phyloP scores from a whole-genome alignment of 2,888 invertebrate species.

The Patella ulyssiponensis region DNA sequence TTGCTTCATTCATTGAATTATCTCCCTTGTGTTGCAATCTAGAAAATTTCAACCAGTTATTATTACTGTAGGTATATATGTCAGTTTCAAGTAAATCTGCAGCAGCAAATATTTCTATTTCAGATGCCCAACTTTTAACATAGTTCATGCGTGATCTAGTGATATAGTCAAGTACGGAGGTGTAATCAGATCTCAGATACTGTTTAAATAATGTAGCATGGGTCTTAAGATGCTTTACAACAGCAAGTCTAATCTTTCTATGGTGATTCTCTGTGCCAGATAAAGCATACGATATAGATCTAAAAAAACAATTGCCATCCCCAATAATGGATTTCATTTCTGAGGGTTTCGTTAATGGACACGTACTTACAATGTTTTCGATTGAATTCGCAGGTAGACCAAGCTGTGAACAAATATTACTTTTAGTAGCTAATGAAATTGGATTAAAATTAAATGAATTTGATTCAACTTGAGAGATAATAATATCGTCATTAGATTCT shows the following conservation, averaged over 20 bases:
- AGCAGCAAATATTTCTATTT: not conserved
- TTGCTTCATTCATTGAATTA: not conserved
- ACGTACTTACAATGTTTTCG: not conserved
- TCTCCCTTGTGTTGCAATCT: not conserved
- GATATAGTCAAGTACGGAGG: not conserved
- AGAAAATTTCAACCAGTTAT: constrained; percentile 3
- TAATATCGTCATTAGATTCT: not conserved
- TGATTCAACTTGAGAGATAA: not conserved
- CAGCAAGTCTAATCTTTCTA: not conserved
- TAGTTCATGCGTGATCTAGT: not conserved
- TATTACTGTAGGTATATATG: not conserved
- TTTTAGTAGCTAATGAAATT: not conserved
- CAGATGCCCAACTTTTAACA: not conserved
- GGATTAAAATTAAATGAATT: not conserved
- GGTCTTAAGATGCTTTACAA: not conserved
- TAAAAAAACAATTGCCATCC: not conserved
- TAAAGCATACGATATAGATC: not conserved
- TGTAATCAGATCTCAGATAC: not conserved
- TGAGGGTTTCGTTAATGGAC: not conserved
- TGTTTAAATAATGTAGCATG: not conserved
- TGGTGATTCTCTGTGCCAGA: not conserved
- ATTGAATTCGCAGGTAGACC: not conserved
- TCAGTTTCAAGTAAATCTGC: constrained; percentile 5
- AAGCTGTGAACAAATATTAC: not conserved
- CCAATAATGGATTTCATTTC: not conserved